Evolutionary conservation across 2,888 invertebrate genomes (phyloP).

Genomic region (Eilema griseolum): DNA sequence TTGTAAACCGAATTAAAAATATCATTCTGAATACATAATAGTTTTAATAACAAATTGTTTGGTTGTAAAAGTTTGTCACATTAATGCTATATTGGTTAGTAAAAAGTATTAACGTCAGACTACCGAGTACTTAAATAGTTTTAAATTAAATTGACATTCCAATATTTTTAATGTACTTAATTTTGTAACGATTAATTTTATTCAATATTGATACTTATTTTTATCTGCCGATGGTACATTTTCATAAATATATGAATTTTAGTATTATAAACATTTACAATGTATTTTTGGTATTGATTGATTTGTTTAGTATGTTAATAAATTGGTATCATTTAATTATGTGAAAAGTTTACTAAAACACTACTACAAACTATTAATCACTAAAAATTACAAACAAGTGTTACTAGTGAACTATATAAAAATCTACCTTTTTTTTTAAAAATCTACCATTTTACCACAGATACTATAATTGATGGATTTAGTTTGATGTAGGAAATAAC

Average conservation of each 20-base stretch:
- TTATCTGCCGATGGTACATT: slow-evolving; percentile 32
- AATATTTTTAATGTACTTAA: slow-evolving; percentile 48
- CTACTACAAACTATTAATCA: neutral
- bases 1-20: slow-evolving; percentile 28
- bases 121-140: slow-evolving; percentile 59
- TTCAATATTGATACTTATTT: slow-evolving; percentile 25
- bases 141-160: slow-evolving; percentile 60
- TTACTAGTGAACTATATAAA: slow-evolving; percentile 27
- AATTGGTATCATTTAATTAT: slow-evolving; percentile 33
- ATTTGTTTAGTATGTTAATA: slow-evolving; percentile 30
- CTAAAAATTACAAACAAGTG: slow-evolving; percentile 10
- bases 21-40: slow-evolving; percentile 28
- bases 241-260: slow-evolving; percentile 35
- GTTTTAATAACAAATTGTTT: slow-evolving; percentile 44
- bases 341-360: slow-evolving; percentile 7
- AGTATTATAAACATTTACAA: slow-evolving; percentile 31
- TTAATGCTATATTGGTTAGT: slow-evolving; percentile 54
- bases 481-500: slow-evolving; percentile 9
- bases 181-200: slow-evolving; percentile 32
- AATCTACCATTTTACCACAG: neutral
- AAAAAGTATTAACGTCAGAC: slow-evolving; percentile 38
- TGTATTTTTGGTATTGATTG: slow-evolving; percentile 35
- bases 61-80: slow-evolving; percentile 58
- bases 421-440: slow-evolving; percentile 17
- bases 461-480: slow-evolving; percentile 9